Evolutionary conservation across 92 coral and sea anemone species (phyloP).

Genomic region (Zoanthus gigantus): DNA sequence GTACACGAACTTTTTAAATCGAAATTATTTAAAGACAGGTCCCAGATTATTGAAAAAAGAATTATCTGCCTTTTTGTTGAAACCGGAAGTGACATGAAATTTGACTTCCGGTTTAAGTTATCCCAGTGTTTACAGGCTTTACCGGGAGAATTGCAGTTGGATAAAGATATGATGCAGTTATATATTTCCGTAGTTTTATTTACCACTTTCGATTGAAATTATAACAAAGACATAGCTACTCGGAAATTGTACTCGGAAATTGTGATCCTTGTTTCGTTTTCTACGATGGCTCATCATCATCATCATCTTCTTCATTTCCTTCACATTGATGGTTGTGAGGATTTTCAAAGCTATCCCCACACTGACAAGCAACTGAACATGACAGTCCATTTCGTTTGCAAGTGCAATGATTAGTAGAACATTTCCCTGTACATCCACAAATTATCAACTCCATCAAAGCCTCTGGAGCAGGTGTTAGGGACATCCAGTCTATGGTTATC

Average conservation of each 20-base stretch:
- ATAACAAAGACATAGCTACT: conserved; percentile 2
- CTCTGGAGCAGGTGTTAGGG: conserved; percentile 73
- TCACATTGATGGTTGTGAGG: conserved; percentile 54
- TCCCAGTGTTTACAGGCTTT: conserved; percentile 4
- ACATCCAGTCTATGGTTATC: conserved; percentile 73
- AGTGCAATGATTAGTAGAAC: conserved; percentile 66
- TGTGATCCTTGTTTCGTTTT: conserved; percentile 11
- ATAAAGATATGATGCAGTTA: conserved; percentile 1
- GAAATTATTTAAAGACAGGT: conserved; percentile 1
- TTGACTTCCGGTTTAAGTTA: not conserved
- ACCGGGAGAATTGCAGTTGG: conserved; percentile 5
- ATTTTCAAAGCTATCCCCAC: conserved; percentile 59
- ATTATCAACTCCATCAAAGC: conserved; percentile 60
- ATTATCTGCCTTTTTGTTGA: not conserved
- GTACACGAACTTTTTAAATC: not conserved
- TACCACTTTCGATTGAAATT: not conserved
- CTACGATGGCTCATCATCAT: conserved; percentile 10
- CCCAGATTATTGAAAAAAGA: not conserved
- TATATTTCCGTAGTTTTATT: not conserved
- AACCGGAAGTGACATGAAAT: not conserved
- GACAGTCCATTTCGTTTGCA: conserved; percentile 67
- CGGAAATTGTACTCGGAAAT: not conserved
- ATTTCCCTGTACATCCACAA: conserved; percentile 66
- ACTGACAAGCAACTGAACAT: conserved; percentile 63
- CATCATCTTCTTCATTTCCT: conserved; percentile 40